Evolutionary conservation across 2,797 vertebrate species (phyloP), one percentile per base, ranked within the genome.

Genomic region (Sebastes oblongus): DNA sequence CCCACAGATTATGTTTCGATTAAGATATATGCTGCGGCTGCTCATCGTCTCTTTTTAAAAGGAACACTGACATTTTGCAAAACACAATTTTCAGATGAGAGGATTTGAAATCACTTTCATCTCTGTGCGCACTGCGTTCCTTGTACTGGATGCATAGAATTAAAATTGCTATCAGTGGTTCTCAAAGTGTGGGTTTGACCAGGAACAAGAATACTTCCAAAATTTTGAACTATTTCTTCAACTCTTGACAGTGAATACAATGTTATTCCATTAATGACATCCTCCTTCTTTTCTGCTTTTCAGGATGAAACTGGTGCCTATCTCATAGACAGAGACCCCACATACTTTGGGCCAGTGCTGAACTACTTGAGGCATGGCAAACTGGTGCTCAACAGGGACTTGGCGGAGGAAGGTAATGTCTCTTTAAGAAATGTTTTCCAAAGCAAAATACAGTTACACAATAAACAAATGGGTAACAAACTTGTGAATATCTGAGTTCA

Each of bases 261-360:
- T 34, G 18, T 29, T 14, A 12, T 30, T 52, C 1, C 42, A 16
- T 46, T 34, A 16, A 46, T 58, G 13, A 56, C 3, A 18, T 27
- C 36, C 5, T 50, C 24, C 9, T 39, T 1, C 8, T 56, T 39
- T 52, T 72, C 39, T 68, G 10, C 4, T 67, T 84, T 54, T 58
- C 81, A 99, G 98, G 98, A 99, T 94, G 98, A 99, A 93, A 98
- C 97, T 3, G 98, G 98, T 94, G 98, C 98, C 90, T 99, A 99
- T 95, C 95, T 99, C 94, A 99, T 99, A 81, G 98, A 99, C 96
- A 93, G 98, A 95, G 98, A 99, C 90, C 98, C 98, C 2, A 97
- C 97, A 42, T 99, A 99, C 93, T 99, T 99, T 68, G 98, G 98
- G 80, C 97, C 98, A 12, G 97, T 99, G 88, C 95, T 99, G 72